Base-by-base conservation (phyloP, 2,797 vertebrate species). In the Pseudochromis fuscus region DNA sequence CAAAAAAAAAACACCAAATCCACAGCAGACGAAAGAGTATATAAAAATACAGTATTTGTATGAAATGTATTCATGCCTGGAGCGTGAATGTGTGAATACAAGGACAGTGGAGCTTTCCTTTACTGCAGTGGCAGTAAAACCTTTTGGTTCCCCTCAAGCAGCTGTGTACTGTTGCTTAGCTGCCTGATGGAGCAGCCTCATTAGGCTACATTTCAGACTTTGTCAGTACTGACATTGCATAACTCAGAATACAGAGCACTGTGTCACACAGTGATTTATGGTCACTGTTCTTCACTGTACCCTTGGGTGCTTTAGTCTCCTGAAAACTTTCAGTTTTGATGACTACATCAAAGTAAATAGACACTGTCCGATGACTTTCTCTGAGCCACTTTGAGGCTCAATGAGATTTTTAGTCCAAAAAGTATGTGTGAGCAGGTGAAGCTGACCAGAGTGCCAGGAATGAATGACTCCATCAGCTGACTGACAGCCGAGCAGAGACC, bases 231-330 rank as follows among this genome's bases (percentile, higher is more conserved):
- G 79, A 85, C 82, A 82, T 81, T 82, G 79, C 79, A 78, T 84
- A 78, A 82, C 72, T 85, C 70, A 78, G 65, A 84, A 80, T 69
- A 77, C 65, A 25, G 53, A 60, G 74, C 52, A 52, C 23, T 18
- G 77, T 83, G 89, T 83, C 86, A 82, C 46, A 12, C 28, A 0
- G 57, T 90, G 90, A 92, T 92, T 92, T 87, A 92, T 89, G 82
- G 79, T 84, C 64, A 86, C 63, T 87, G 82, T 87, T 86, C 79
- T 62, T 70, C 77, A 73, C 70, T 74, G 57, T 72, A 82, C 87
- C 83, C 79, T 83, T 77, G 68, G 86, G 79, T 81, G 84, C 71
- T 85, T 82, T 71, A 59, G 64, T 76, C 60, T 62, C 27, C 71
- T 66, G 58, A 83, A 87, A 90, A 87, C 73, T 75, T 75, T 61